Evolutionary conservation across 2,113 vertebrate genomes (phyloP), one percentile per base, ranked within the genome.

Genomic region (Phaetusa simplex): DNA sequence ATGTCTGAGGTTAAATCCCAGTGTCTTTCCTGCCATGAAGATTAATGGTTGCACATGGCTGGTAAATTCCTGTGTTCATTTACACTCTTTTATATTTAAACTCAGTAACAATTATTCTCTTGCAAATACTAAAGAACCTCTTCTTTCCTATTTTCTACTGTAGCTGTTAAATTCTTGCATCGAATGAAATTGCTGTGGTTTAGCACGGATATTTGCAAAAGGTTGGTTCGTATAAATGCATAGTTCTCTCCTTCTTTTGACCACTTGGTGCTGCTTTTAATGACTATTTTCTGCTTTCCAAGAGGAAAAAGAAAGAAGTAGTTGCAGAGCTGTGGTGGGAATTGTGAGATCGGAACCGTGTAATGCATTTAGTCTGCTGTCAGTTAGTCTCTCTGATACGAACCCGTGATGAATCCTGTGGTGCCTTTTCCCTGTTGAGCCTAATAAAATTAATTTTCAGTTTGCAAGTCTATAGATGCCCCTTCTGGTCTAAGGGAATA

Each of bases 361-460:
- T 85, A 95, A 93, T 79, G 58, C 38, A 15, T 89, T 85, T 73
- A 80, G 70, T 84, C 40, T 89, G 56, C 81, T 95, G 77, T 89
- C 91, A 95, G 11, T 96, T 91, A 96, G 61, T 81, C 14, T 49
- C 34, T 62, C 53, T 53, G 65, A 76, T 76, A 56, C 40, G 85
- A 95, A 93, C 3, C 20, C 0, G 4, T 50, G 82, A 86, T 80
- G 78, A 95, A 93, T 89, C 86, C 45, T 55, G 21, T 22, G 43
- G 16, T 24, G 47, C 30, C n/a, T 64, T 95, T 69, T 59, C 86
- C 58, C 78, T 49, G 40, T 30, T 79, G 73, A 87, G 62, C 45
- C 22, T 58, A 87, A 95, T 61, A 85, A 70, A 85, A 87, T 38
- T 66, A 9, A 45, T 69, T 92, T 85, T 92, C 34, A 47, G 36